Percentiles rank a stretch among this genome's conserved stretches.
Conservation (phyloP, 2,113 vertebrate species). For the Gymnogyps californianus region DNA sequence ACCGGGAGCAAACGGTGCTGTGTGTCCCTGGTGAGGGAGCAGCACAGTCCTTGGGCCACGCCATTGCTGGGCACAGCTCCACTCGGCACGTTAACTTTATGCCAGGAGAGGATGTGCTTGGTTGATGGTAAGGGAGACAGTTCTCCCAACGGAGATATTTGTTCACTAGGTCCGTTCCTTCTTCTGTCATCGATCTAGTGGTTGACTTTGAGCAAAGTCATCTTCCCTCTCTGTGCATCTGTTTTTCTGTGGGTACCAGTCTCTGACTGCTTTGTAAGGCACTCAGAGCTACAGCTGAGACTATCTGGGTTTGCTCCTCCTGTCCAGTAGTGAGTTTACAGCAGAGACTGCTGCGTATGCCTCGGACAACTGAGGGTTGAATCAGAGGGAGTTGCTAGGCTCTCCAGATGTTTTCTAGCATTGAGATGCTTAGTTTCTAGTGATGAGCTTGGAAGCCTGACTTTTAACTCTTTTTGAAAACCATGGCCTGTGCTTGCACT, state of each 20-base stretch:
- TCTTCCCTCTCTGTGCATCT: neutral
- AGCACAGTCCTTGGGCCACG: neutral
- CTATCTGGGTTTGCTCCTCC: neutral
- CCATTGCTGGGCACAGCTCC: neutral
- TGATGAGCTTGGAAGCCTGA: neutral
- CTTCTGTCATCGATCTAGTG: neutral
- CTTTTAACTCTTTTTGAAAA: neutral
- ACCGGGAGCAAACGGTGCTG: neutral
- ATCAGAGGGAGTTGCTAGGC: neutral
- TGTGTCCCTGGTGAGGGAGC: neutral
- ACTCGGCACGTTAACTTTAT: fast-evolving
- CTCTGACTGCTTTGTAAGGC: neutral
- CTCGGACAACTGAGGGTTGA: neutral
- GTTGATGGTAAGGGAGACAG: neutral
- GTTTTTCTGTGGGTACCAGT: neutral
- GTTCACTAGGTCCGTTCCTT: neutral
- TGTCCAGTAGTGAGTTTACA: fast-evolving
- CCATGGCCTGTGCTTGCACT: neutral
- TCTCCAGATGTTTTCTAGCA: neutral
- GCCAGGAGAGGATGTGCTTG: neutral
- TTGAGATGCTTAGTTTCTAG: neutral
- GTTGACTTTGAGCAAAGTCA: neutral
- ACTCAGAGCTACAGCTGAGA: neutral
- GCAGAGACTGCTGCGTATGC: neutral
- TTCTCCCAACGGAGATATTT: neutral